Base-by-base conservation (phyloP, 2,888 invertebrate species). In the Eilema caniola region DNA sequence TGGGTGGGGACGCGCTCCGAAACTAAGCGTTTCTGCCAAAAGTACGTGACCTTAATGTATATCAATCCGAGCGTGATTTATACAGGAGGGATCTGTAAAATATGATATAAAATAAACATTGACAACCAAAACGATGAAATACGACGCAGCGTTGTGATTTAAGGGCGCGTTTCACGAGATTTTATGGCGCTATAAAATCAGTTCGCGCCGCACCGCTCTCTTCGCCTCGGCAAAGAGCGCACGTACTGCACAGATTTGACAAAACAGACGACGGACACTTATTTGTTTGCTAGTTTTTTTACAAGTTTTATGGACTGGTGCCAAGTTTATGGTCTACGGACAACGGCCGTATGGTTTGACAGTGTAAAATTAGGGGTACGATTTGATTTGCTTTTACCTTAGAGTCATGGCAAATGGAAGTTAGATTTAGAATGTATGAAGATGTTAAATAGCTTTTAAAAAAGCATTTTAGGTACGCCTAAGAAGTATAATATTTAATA, bases 21-120 rank as follows among this genome's bases (percentile, higher is more conserved):
- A 92, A 94, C 93, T 92, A 93, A 94, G 90, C 92, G 92, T 83
- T 86, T 87, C 91, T 92, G 93, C 91, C 93, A 91, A 90, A 91
- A 91, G 90, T 92, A 95, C 94, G 94, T 94, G 94, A 95, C 93
- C 93, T 93, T 93, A 93, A 93, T 94, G 94, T 94, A 93, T 95
- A 95, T 95, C 95, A 95, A 95, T 95, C 91, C 90, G 80, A 86
- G 82, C 87, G 86, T 93, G 94, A 95, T 95, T 94, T 94, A 94
- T 94, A 93, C 90, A 85, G 90, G 91, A 88, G 90, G 93, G 91
- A 92, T 94, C 90, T 94, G 93, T 95, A 94, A 95, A 95, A 95
- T 95, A 95, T 95, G 94, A 95, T 93, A 95, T 95, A 95, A 95
- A 95, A 95, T 95, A 95, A 95, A 95, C 94, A 95, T 95, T 94